Base-by-base conservation (phyloP, 2,888 invertebrate species). In the Andrena haemorrhoa region DNA sequence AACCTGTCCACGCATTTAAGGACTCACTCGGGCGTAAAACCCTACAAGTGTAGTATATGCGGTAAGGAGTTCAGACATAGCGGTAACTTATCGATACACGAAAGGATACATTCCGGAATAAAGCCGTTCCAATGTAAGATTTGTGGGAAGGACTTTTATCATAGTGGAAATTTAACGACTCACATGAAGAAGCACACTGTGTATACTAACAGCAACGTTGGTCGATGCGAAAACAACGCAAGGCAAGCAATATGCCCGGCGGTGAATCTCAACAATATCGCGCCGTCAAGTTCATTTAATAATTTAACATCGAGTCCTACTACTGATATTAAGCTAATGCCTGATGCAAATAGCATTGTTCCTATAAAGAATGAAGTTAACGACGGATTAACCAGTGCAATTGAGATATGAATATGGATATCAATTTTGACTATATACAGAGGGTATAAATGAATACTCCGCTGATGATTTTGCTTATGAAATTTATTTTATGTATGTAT, bases 91-190 rank as follows among this genome's bases (percentile, higher is more conserved):
- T 93, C 94, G 2, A 94, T 93, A 75, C 94, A 94, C 69, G 93
- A 93, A 80, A 92, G 94, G 83, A 94, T 94, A 90, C 94, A 94
- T 88, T 94, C 93, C 60, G 94, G 94, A 2, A 90, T 94, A 53
- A 94, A 93, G 66, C 94, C 94, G n/a, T 94, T 93, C 87, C 93
- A 94, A 82, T 94, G 94, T 85, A 93, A 93, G 86, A 85, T 93
- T 74, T 94, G 94, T 82, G 93, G 93, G 20, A 94, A 94, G 75
- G 93, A 93, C 77, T 94, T 94, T 85, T 93, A 94, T 86, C 94
- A 94, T 81, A 94, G 94, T 71, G 94, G 94, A 12, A 94, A 94
- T 85, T 86, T 94, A 41, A 93, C 93, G 8, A 94, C 94, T 7
- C 94, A 94, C 75, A 93, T 94, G 93, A 94, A 94, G 76, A 94